These are phyloP conservation scores for Empis livida DNA, from an alignment of 2,888 invertebrate species.

Conservation along the genomic window DNA sequence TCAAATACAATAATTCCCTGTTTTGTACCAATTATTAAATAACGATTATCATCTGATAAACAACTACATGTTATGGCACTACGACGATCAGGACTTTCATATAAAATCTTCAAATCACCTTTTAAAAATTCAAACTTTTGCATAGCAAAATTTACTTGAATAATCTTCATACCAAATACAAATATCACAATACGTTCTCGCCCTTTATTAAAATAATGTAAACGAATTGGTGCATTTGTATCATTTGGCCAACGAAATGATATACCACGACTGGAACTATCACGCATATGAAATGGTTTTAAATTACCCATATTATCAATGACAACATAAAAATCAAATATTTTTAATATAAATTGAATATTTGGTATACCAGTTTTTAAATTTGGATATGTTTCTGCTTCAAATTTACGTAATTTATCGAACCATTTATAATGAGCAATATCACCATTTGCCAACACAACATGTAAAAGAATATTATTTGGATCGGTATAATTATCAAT, in stretches of 20 bases:
- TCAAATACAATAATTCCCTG: constrained; percentile 28
- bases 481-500: constrained; percentile 2
- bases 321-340: constrained; percentile 24
- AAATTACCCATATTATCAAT: constrained; percentile 19
- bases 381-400: constrained; percentile 12
- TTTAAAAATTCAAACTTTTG: constrained; percentile 12
- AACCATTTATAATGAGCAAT: constrained; percentile 26
- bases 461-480: constrained; percentile 17
- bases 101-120: constrained; percentile 16
- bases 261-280: constrained; percentile 15
- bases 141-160: constrained; percentile 17
- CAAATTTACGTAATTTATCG: constrained; percentile 16
- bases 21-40: constrained; percentile 30
- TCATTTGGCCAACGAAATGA: constrained; percentile 17
- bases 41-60: constrained; percentile 23
- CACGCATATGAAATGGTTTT: constrained; percentile 20
- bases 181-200: constrained; percentile 13
- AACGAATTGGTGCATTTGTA: constrained; percentile 10
- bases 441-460: constrained; percentile 24
- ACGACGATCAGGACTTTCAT: constrained; percentile 12
- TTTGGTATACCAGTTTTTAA: constrained; percentile 15
- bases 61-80: constrained; percentile 24
- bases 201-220: constrained; percentile 5
- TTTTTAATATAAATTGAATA: constrained; percentile 21
- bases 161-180: constrained; percentile 18